phyloP scores from a whole-genome alignment of 1,140 invertebrate genomes.

The Vollenhovia emeryi region DNA sequence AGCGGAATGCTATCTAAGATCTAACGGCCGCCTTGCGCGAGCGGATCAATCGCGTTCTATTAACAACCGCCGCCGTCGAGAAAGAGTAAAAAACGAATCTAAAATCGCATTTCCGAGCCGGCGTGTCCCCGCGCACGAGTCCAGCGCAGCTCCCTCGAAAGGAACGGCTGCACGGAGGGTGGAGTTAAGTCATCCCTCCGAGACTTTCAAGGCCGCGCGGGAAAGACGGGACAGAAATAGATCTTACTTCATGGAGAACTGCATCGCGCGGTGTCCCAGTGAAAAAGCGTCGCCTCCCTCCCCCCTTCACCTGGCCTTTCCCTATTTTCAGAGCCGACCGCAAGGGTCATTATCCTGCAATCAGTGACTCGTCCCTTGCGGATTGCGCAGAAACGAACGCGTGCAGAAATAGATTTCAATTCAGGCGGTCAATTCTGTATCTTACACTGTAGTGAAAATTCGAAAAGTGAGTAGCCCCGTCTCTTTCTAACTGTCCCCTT shows the following conservation, averaged over 20 bases:
- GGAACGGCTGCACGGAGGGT: background rate
- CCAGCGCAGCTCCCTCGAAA: background rate
- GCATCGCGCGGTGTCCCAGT: background rate
- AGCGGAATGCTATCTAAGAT: conserved; percentile 37
- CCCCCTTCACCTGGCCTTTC: background rate
- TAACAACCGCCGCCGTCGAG: background rate
- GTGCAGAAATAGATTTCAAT: background rate
- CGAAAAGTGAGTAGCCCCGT: too few relatives aligned
- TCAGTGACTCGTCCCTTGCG: background rate
- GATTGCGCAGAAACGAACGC: background rate
- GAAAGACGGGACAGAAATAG: conserved; percentile 40
- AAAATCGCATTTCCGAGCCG: background rate
- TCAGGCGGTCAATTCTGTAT: too few relatives aligned
- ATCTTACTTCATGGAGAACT: background rate
- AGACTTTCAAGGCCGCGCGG: conserved; percentile 40
- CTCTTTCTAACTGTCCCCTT: too few relatives aligned
- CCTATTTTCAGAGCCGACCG: conserved; percentile 20
- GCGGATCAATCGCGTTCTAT: conserved; percentile 41
- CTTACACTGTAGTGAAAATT: too few relatives aligned
- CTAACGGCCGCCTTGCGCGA: conserved; percentile 39
- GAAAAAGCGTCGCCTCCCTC: background rate
- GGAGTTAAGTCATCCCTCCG: conserved; percentile 6
- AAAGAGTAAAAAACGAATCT: background rate
- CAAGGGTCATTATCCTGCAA: conserved; percentile 37
- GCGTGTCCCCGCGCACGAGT: background rate